phyloP scores from a whole-genome alignment of 2,113 vertebrate species.

The Eretmochelys imbricata region DNA sequence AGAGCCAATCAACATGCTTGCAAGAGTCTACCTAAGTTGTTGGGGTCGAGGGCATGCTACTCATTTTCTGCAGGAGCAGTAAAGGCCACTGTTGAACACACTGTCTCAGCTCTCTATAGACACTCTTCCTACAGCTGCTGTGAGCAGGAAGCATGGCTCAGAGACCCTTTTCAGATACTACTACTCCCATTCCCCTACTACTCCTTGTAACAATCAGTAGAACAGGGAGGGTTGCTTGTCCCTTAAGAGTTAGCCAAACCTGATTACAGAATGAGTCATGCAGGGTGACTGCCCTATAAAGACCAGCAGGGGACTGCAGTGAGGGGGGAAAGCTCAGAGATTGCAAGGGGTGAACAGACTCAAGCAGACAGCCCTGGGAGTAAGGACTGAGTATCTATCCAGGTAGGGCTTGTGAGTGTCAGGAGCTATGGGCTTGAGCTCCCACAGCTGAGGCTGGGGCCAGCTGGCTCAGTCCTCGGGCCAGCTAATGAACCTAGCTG shows the following conservation, averaged over 20 bases:
- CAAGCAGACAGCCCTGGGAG: background rate
- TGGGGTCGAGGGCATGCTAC: background rate
- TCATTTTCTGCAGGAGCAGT: background rate
- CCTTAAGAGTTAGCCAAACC: background rate
- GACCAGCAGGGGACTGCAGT: background rate
- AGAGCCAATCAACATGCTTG: background rate
- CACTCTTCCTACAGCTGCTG: background rate
- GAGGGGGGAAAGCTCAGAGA: background rate
- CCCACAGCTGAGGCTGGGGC: no score
- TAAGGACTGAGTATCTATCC: background rate
- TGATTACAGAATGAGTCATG: background rate
- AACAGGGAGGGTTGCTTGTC: background rate
- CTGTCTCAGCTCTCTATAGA: background rate
- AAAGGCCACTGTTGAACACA: background rate
- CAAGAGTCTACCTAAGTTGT: background rate
- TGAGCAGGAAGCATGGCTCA: background rate
- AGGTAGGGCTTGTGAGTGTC: background rate
- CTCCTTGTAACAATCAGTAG: background rate
- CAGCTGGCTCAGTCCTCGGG: no score
- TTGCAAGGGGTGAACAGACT: background rate
- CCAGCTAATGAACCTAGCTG: background rate
- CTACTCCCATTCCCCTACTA: background rate
- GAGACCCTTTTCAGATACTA: background rate
- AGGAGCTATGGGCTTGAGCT: background rate
- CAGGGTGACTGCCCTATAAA: background rate